Evolutionary conservation across 2,888 invertebrate genomes (phyloP).

Genomic region (Zonitis immaculata): DNA sequence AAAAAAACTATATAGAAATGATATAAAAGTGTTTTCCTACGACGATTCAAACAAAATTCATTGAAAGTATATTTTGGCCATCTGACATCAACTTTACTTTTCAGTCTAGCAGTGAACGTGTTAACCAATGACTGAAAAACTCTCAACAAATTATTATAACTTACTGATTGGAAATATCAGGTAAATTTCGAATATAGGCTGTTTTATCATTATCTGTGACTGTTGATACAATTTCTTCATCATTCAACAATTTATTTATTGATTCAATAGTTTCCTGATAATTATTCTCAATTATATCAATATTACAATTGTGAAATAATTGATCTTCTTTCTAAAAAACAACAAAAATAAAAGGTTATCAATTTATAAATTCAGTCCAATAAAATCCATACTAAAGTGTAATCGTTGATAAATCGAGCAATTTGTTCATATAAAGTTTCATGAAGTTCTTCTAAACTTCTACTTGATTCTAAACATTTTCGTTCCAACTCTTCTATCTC

Average conservation of each 20-base stretch:
- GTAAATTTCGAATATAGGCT: constrained; percentile 1
- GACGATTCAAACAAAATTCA: no score
- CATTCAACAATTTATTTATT: constrained; percentile 1
- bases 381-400: background rate
- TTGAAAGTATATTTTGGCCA: no score
- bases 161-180: background rate
- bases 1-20: no score
- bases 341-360: constrained; percentile 2
- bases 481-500: constrained; percentile 26
- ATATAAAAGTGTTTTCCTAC: no score
- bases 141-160: no score
- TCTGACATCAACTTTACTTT: no score
- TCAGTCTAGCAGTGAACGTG: no score
- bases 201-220: no score
- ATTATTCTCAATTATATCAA: background rate
- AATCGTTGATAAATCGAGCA: background rate
- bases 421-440: constrained; percentile 29
- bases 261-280: background rate
- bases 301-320: background rate
- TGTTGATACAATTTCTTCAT: no score
- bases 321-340: constrained; percentile 13
- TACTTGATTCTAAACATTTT: constrained; percentile 26
- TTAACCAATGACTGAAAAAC: no score
- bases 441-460: constrained; percentile 31
- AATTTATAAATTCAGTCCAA: no score